A percentile compares a stretch with the other conserved stretches of the same genome.
These are phyloP conservation scores for Cheilosia scutellata DNA, from an alignment of 2,888 invertebrate genomes.

Conservation along the genomic window DNA sequence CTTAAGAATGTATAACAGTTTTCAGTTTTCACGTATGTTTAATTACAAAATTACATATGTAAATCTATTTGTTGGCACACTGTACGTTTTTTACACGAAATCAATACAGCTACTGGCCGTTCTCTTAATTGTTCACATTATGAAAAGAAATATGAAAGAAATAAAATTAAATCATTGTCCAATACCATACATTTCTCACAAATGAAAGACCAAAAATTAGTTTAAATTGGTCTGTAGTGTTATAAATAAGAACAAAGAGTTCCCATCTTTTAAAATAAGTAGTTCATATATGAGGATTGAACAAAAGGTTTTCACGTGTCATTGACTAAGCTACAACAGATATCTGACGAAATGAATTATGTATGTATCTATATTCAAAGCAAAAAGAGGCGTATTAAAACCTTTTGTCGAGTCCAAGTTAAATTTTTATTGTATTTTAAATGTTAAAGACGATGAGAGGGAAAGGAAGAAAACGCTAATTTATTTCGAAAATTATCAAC, in stretches of 20 bases:
- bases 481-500: too few species aligned
- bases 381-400: background rate
- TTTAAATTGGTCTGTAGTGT: background rate
- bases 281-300: background rate
- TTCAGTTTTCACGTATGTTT: too few species aligned
- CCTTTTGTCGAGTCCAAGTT: background rate
- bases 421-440: background rate
- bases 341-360: too few species aligned
- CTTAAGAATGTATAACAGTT: too few species aligned
- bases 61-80: too few species aligned
- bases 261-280: background rate
- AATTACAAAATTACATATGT: too few species aligned
- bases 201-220: background rate
- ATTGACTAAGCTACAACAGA: background rate
- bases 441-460: background rate
- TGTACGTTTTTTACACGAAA: too few species aligned
- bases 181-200: constrained; percentile 5
- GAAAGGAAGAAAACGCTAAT: background rate
- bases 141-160: too few species aligned
- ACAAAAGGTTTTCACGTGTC: background rate
- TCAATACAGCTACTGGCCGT: too few species aligned
- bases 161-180: too few species aligned
- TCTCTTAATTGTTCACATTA: too few species aligned
- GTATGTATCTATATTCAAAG: too few species aligned
- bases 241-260: background rate